Conservation (phyloP, 2,113 vertebrate species). For the Tupaia chinensis region DNA sequence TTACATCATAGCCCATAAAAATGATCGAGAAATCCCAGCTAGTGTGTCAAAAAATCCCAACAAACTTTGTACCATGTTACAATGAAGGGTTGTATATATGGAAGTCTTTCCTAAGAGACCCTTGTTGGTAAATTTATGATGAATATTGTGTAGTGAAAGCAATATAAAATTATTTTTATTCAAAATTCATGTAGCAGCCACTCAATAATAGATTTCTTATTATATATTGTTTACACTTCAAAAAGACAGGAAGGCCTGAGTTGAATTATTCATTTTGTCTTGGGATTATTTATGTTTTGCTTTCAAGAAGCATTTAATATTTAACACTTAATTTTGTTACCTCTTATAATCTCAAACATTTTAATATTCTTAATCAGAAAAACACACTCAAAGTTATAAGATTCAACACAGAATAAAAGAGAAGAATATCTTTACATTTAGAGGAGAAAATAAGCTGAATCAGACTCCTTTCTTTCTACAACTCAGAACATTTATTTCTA, state of each 20-base stretch:
- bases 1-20: constrained; percentile 62
- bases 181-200: constrained; percentile 57
- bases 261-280: constrained; percentile 70
- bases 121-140: constrained; percentile 8
- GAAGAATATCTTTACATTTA: not conserved
- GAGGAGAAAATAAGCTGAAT: not conserved
- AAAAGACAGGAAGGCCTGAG: not conserved
- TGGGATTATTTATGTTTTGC: constrained; percentile 58
- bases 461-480: not conserved
- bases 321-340: constrained; percentile 32
- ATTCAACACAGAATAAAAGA: not conserved
- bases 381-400: not conserved
- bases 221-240: constrained; percentile 56
- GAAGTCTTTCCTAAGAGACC: not conserved
- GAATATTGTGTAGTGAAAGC: not conserved
- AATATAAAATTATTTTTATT: constrained; percentile 59
- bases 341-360: constrained; percentile 14
- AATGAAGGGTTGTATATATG: not conserved
- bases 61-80: not conserved
- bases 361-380: constrained; percentile 53
- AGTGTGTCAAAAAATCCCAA: not conserved
- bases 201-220: constrained; percentile 66
- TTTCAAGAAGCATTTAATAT: constrained; percentile 61
- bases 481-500: not conserved
- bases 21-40: not conserved